Evolutionary conservation across 2,113 vertebrate genomes (phyloP), one percentile per base, ranked within the genome.

Genomic region (Periophthalmodon schlosseri): DNA sequence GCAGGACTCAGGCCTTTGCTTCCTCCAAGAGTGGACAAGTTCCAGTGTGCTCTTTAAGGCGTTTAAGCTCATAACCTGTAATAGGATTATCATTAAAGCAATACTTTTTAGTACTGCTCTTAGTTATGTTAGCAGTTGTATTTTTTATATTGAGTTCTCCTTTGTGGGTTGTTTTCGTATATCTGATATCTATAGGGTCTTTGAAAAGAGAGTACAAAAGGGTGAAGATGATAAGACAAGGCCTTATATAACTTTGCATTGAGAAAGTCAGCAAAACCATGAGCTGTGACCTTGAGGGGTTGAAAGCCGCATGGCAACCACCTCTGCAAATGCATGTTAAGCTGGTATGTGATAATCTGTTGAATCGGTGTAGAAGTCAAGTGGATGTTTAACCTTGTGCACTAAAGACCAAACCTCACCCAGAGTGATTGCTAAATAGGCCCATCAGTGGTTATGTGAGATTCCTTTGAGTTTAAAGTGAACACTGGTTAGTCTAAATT

Each of bases 271-370:
- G 58, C 73, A 60, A 46, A 74, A 76, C 56, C 39, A 65, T 24
- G 80, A 68, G 61, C 58, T 14, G 0, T 73, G 63, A 77, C 79
- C 46, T 20, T 75, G 56, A 78, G 14, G 58, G 11, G 58, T 24
- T 52, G 8, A 57, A 70, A 54, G 61, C 72, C 52, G 47, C 20
- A 33, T 20, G 0, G 34, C 65, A 68, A 14, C 14, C n/a, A 23
- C 54, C 5, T 21, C 46, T 21, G 49, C 11, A 44, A 70, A 57
- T n/a, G 14, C 39, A 66, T 66, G 33, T 54, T 58, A 50, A 60
- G 13, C 64, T 18, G 20, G 15, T 0, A n/a, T 44, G 36, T 11
- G 74, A 21, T 69, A 65, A 63, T 20, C 28, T 69, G 24, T 52
- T 14, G 49, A 68, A 7, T 23, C 21, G 9, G 75, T 16, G 23